Percentiles rank a stretch among this genome's conserved stretches.
phyloP scores from a whole-genome alignment of 2,888 invertebrate species.

The Nasonia oneida region DNA sequence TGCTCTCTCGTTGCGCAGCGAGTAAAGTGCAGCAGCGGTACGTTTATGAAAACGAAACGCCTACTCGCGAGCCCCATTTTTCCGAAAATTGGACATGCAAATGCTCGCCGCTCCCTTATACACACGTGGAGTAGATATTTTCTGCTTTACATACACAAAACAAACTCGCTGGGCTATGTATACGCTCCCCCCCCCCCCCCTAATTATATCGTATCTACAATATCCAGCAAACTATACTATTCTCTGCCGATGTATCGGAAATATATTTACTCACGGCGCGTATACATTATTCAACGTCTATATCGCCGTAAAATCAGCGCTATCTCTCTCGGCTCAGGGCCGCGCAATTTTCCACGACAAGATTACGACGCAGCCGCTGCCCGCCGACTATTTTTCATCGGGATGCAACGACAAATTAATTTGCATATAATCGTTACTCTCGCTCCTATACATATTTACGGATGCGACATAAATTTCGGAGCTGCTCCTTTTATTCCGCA shows the following conservation, averaged over 20 bases:
- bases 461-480: slow-evolving; percentile 7
- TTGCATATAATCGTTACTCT: neutral
- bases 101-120: neutral
- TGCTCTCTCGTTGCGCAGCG: neutral
- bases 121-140: neutral
- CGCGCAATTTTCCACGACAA: slow-evolving; percentile 9
- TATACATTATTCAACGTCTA: neutral
- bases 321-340: neutral
- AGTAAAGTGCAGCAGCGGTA: neutral
- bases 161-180: neutral
- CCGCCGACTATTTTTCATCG: neutral
- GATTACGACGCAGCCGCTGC: neutral
- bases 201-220: neutral
- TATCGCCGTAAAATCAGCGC: slow-evolving; percentile 6
- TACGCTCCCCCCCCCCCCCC: neutral
- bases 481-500: slow-evolving; percentile 12
- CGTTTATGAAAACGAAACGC: neutral
- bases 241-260: neutral
- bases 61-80: neutral
- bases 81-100: neutral
- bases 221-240: neutral
- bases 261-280: neutral
- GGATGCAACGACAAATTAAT: neutral
- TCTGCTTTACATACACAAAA: neutral
- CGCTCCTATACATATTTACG: neutral